Base-by-base conservation (phyloP, 2,888 invertebrate genomes). In the Lasioglossum villosulum region DNA sequence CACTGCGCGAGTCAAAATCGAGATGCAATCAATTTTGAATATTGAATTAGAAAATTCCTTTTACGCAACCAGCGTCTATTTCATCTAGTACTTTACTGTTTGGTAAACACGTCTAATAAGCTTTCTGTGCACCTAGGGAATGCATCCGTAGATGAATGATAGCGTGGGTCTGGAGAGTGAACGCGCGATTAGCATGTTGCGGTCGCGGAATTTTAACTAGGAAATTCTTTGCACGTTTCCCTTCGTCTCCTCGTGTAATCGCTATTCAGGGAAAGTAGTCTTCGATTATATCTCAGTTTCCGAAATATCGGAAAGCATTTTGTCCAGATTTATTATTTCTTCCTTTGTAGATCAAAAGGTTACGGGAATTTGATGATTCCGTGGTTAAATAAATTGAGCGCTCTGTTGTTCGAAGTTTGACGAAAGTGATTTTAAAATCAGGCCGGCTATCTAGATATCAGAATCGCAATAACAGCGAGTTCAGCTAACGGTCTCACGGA, bases 391-490 rank as follows among this genome's bases (percentile, higher is more conserved):
- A 39, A 70, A 70, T n/a, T 70, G 14, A n/a, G 12, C 23, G n/a
- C 4, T 23, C 23, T 19, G 23, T 39, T 2, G 23, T 10, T 68
- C 23, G 68, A 37, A 68, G 23, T 23, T 37, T 12, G 42, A 42
- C 12, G 3, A 12, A 42, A 42, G 12, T 5, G 68, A 37, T 68
- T 68, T 3, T n/a, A n/a, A 23, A 42, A 12, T 39, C 37, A 37
- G 23, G 3, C 34, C 34, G n/a, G n/a, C 5, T 23, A 30, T 37
- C 34, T 30, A 16, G 5, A 27, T 27, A 34, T 45, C 19, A 27
- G 5, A 19, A n/a, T 23, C 23, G 34, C n/a, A 27, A 23, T 70
- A 83, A 19, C 76, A 52, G 39, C 68, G 80, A 84, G 78, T 83
- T 79, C n/a, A 59, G 48, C 56, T 76, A 79, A 71, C 59, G 8